Percentiles rank a stretch among this genome's conserved stretches.
Conservation (phyloP, 2,797 vertebrate species). For the Syngnathus acus region DNA sequence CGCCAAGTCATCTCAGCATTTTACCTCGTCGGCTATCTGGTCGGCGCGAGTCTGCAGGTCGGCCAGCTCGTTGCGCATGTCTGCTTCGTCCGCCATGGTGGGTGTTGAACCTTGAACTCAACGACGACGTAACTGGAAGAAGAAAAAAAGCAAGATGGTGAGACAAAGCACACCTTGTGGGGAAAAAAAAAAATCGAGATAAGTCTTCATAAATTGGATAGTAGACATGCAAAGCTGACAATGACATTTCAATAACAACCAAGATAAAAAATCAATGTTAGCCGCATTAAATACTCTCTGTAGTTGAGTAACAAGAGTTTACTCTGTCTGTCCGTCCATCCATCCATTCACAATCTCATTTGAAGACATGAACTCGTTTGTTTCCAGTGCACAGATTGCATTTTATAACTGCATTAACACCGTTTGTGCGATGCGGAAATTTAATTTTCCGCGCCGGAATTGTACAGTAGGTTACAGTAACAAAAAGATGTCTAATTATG, state of each 20-base stretch:
- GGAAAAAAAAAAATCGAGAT: neutral
- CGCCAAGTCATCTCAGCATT: constrained; percentile 37
- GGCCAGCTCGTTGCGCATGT: constrained; percentile 97
- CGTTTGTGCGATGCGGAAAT: too few species aligned
- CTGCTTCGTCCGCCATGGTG: constrained; percentile 89
- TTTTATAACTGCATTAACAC: too few species aligned
- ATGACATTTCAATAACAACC: too few species aligned
- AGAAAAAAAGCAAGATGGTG: neutral
- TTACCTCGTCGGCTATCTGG: constrained; percentile 91
- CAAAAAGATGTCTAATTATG: too few species aligned
- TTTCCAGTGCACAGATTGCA: too few species aligned
- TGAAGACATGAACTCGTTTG: too few species aligned
- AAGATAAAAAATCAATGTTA: too few species aligned
- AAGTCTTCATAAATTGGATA: too few species aligned
- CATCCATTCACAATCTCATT: neutral
- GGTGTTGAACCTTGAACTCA: constrained; percentile 50
- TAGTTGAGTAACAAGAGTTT: neutral
- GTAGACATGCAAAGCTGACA: too few species aligned
- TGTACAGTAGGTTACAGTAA: too few species aligned
- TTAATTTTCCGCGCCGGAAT: too few species aligned
- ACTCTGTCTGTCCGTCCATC: neutral
- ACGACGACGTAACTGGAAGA: constrained; percentile 32
- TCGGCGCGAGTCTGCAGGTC: constrained; percentile 95
- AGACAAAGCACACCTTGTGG: too few species aligned
- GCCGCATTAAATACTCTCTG: neutral